Percentiles rank a stretch among this genome's conserved stretches.
phyloP scores from a whole-genome alignment of 1,140 invertebrate species.

The Gryllus bimaculatus region DNA sequence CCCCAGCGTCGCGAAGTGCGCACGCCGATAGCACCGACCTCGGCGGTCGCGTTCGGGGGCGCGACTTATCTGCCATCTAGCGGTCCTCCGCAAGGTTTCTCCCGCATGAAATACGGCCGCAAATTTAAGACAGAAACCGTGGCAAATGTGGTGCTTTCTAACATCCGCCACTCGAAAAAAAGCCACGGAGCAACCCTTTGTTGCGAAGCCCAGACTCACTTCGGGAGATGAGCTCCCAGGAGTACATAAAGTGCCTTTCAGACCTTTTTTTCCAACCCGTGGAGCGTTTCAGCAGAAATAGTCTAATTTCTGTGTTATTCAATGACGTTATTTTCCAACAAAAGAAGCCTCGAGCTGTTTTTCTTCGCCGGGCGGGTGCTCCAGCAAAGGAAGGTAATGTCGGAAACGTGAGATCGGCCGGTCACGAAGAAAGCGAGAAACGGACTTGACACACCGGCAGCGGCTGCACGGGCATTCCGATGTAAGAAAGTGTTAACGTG shows the following conservation, averaged over 20 bases:
- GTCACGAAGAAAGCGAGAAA: not conserved
- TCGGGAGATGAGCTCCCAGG: not conserved
- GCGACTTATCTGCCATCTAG: not conserved
- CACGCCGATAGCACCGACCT: too few species aligned
- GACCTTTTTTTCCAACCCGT: not conserved
- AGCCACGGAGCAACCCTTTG: not conserved
- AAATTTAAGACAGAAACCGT: not conserved
- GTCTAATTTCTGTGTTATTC: conserved; percentile 5
- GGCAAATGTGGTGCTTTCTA: conserved; percentile 1
- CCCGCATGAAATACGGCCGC: not conserved
- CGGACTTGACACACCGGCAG: not conserved
- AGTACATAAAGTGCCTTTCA: not conserved
- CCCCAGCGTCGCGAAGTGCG: too few species aligned
- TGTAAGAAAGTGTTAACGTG: conserved; percentile 4
- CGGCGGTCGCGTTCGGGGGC: not conserved
- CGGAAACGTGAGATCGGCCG: not conserved
- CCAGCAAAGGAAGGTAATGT: not conserved
- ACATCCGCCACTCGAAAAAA: not conserved
- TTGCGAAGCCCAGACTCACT: not conserved
- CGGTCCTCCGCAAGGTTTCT: not conserved
- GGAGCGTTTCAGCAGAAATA: not conserved
- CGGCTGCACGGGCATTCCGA: not conserved
- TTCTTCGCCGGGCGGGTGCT: not conserved
- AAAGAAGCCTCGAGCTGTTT: not conserved
- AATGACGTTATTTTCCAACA: not conserved